Evolutionary conservation across 2,113 vertebrate genomes (phyloP), one percentile per base, ranked within the genome.

Genomic region (Phycodurus eques): DNA sequence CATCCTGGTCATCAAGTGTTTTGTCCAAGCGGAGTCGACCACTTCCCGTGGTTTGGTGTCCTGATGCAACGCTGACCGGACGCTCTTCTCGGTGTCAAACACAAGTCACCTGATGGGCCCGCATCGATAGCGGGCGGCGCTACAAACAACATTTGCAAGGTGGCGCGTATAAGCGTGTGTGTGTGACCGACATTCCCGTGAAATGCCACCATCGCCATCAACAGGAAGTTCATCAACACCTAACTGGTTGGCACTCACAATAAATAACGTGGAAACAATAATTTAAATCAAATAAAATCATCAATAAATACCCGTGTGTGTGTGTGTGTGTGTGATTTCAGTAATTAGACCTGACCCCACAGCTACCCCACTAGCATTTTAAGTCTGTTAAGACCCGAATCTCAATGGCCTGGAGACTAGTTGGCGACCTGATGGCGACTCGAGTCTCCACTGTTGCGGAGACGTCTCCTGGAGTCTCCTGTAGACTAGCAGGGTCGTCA

Each of bases 261-360:
- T 89, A 90, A 90, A 90, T 90, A 89, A 2, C 80, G 80, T 47
- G 43, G 27, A 70, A 72, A 76, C 82, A 88, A 90, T 86, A 85
- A 90, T 85, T 87, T 74, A 86, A 88, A 86, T 69, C 8, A 54
- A 77, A 77, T 72, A 44, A 27, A 67, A 61, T 59, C 27, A 70
- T 82, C 57, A 86, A 88, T 89, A 90, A 89, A 90, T 89, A 89
- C 81, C 73, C 39, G 62, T 62, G 68, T 67, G 27, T 27, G 59
- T 43, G 57, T 35, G 46, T n/a, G 69, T 67, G 53, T 42, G 60
- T 47, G 56, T 31, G 7, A 66, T 67, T 83, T 72, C 81, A 83
- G 76, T 77, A 80, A 80, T 83, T 88, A 81, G 74, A 73, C 79
- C 53, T 6, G 5, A 46, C 76, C 77, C 73, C 2, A 27, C 43